These are phyloP conservation scores for Drosophila erecta DNA, from an alignment of 1,140 invertebrate genomes.

Conservation along the genomic window DNA sequence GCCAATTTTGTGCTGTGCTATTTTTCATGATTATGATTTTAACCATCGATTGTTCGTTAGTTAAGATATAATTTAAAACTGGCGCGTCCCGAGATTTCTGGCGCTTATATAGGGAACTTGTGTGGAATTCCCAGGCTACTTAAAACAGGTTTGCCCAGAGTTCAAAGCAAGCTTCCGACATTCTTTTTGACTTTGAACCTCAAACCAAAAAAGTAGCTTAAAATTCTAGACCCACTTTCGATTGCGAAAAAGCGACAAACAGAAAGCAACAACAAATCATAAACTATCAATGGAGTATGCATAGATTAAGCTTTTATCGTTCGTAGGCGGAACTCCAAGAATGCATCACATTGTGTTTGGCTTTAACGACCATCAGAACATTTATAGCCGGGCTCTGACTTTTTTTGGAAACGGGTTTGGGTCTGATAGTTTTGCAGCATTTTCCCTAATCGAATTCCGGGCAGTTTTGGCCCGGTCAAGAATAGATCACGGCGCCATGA, in stretches of 20 bases:
- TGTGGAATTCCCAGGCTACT: constrained; percentile 30
- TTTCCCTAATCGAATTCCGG: constrained; percentile 48
- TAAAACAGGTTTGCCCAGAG: constrained; percentile 25
- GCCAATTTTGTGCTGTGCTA: too few species aligned
- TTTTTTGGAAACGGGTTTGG: constrained; percentile 60
- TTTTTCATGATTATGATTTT: not conserved
- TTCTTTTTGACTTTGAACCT: constrained; percentile 33
- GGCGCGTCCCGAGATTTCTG: not conserved
- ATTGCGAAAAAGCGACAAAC: constrained; percentile 11
- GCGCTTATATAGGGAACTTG: constrained; percentile 14
- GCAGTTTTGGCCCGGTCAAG: constrained; percentile 27
- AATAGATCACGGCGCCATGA: constrained; percentile 30
- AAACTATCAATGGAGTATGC: constrained; percentile 41
- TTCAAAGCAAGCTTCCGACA: constrained; percentile 57
- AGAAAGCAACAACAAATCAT: constrained; percentile 14
- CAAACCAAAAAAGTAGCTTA: constrained; percentile 33
- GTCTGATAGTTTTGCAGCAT: constrained; percentile 65
- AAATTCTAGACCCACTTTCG: constrained; percentile 44
- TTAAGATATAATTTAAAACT: constrained; percentile 1
- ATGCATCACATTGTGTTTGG: constrained; percentile 45
- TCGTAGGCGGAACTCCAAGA: constrained; percentile 60
- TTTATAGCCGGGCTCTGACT: constrained; percentile 55
- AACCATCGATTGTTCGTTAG: too few species aligned
- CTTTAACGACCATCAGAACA: constrained; percentile 54
- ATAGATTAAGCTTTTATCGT: constrained; percentile 47